phyloP scores from a whole-genome alignment of 2,113 vertebrate species.

The Tympanuchus pallidicinctus region DNA sequence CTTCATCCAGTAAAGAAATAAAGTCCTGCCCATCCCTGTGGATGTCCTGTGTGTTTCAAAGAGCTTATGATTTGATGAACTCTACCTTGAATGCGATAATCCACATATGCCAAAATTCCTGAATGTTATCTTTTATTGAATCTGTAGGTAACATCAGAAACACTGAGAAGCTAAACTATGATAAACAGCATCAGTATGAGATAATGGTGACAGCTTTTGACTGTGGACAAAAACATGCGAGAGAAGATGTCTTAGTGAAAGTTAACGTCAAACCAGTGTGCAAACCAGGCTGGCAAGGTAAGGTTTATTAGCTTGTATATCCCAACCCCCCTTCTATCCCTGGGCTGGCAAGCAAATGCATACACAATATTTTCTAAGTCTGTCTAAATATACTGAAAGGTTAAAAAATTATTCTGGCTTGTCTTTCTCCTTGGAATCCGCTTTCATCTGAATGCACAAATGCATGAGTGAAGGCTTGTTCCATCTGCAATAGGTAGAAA shows the following conservation, averaged over 20 bases:
- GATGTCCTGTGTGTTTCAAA: background rate
- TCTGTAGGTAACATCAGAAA: slow-evolving; percentile 93
- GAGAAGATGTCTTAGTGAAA: slow-evolving; percentile 85
- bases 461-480: background rate
- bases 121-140: background rate
- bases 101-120: background rate
- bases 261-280: slow-evolving; percentile 95
- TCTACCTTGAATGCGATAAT: background rate
- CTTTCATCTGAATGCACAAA: background rate
- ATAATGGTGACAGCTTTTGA: slow-evolving; percentile 94
- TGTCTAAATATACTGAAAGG: background rate
- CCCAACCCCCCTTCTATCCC: too few relatives aligned
- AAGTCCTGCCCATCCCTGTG: background rate
- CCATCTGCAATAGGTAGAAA: background rate
- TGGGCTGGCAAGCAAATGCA: too few relatives aligned
- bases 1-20: background rate
- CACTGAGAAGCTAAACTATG: slow-evolving; percentile 93
- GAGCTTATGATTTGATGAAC: background rate
- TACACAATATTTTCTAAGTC: background rate
- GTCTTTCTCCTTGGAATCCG: background rate
- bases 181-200: slow-evolving; percentile 89
- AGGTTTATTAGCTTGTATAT: background rate
- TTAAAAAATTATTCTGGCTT: background rate
- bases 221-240: slow-evolving; percentile 93
- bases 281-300: slow-evolving; percentile 98